Conservation (phyloP, 2,113 vertebrate genomes). For the Cynocephalus volans region DNA sequence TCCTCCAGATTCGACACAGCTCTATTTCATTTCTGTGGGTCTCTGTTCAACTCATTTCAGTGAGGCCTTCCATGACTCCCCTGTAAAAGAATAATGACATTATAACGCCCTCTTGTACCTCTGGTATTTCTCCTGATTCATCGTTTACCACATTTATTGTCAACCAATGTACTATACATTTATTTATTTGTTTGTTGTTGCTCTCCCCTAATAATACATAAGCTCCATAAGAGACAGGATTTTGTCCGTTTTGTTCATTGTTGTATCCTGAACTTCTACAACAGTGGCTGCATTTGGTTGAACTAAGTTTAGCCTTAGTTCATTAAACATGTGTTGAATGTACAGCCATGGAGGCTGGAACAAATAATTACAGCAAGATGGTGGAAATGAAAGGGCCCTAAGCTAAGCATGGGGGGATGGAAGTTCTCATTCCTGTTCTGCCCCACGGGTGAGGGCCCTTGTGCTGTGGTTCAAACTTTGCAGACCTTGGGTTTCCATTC, state of each 20-base stretch:
- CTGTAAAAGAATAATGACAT: not conserved
- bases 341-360: not conserved
- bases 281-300: accelerated
- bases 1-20: not conserved
- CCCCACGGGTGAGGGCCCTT: not conserved
- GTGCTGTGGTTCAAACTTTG: not conserved
- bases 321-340: not conserved
- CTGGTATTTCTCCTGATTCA: not conserved
- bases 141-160: not conserved
- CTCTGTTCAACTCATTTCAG: not conserved
- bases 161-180: not conserved
- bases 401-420: not conserved
- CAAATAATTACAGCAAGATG: not conserved
- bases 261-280: not conserved
- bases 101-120: accelerated
- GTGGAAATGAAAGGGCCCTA: no score
- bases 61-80: not conserved
- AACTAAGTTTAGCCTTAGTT: no score
- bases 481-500: not conserved
- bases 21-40: not conserved
- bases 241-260: not conserved
- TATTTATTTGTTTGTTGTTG: not conserved
- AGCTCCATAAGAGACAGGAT: not conserved
- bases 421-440: not conserved
- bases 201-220: not conserved